Conservation (phyloP, 1,140 invertebrate genomes). For the Batillaria attramentaria region DNA sequence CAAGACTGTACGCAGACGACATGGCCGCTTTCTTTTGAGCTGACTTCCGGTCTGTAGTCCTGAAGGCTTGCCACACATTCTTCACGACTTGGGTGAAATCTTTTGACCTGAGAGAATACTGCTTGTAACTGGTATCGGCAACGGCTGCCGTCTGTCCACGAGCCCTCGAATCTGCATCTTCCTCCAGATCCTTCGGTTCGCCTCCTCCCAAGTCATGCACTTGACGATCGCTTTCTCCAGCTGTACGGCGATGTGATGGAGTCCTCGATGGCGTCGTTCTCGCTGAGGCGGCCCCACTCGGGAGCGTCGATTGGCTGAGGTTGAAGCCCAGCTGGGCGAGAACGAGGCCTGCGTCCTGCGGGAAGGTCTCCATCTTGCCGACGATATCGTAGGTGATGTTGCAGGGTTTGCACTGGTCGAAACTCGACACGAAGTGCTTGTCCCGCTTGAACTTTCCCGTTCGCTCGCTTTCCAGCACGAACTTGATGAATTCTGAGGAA, state of each 20-base stretch:
- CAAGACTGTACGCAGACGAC: constrained; percentile 28
- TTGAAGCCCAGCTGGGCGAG: constrained; percentile 53
- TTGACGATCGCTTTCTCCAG: constrained; percentile 48
- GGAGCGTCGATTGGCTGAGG: constrained; percentile 46
- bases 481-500: constrained; percentile 54
- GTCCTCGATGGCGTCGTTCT: constrained; percentile 58
- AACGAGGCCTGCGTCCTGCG: constrained; percentile 56
- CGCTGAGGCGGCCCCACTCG: constrained; percentile 50
- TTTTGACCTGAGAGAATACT: neutral
- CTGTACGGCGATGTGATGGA: constrained; percentile 53
- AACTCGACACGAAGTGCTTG: constrained; percentile 59
- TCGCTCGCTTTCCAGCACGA: constrained; percentile 55
- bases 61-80: constrained; percentile 11
- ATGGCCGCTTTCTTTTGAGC: constrained; percentile 34
- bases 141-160: constrained; percentile 48
- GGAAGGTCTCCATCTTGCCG: constrained; percentile 63
- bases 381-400: constrained; percentile 59
- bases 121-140: constrained; percentile 40
- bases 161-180: constrained; percentile 65
- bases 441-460: constrained; percentile 49
- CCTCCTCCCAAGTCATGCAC: constrained; percentile 59
- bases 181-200: constrained; percentile 52
- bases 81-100: constrained; percentile 32
- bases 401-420: constrained; percentile 62
- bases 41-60: constrained; percentile 1